Evolutionary conservation across 2,113 vertebrate species (phyloP), one percentile per base, ranked within the genome.

Genomic region (Poeciliopsis turrubarensis): DNA sequence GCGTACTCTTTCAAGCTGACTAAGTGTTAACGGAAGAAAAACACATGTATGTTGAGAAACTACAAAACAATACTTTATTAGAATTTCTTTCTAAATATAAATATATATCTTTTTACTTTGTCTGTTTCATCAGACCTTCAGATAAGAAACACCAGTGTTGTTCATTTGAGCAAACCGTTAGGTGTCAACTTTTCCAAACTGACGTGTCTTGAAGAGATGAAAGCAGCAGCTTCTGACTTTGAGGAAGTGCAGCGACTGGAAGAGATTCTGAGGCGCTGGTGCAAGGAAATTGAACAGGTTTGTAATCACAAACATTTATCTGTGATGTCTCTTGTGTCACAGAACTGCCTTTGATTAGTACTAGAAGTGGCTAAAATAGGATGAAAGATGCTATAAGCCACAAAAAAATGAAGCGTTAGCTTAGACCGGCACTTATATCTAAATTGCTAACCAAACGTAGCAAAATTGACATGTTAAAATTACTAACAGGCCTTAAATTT

Each of bases 281-380:
- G 93, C 80, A 95, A 87, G 61, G 95, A 96, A 92, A 96, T 97
- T 8, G 94, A 97, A 67, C 87, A 88, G 91, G 96, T 96, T 87
- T 65, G 78, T 60, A 26, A 0, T 47, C 17, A 6, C 17, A 47
- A 19, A 47, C 44, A 47, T 47, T 17, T 19, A 47, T 64, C 62
- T 64, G 62, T 63, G 27, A 2, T 29, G 29, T 29, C 29, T 32
- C 5, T 47, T 19, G 15, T 47, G 15, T 44, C 15, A 44, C 4
- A 13, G 37, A 41, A 41, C 39, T 41, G 39, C 39, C 39, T 41
- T 47, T 47, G 15, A 47, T 47, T 47, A 47, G 44, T 47, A 19
- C 14, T 15, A 17, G 44, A 17, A 47, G 44, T 47, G 44, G 44
- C 5, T 47, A 5, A 34, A 47, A 47, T 17, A 19, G 4, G 5